A percentile compares a stretch with the other conserved stretches of the same genome.
Conservation (phyloP, 1,140 invertebrate genomes). For the Drepana arcuata region DNA sequence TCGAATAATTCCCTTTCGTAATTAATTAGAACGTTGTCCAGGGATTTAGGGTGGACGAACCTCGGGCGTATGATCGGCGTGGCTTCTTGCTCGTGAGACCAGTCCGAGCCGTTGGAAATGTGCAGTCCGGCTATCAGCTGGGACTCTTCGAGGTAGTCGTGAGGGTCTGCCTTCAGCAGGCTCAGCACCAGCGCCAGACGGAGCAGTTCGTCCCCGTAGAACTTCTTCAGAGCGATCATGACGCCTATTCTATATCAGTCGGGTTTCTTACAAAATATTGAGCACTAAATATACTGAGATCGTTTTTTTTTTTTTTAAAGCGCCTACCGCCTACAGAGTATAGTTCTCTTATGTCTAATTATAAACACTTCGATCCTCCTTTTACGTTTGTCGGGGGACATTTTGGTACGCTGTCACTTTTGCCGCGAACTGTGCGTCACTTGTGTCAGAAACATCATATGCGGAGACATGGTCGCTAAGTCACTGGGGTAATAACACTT, state of each 20-base stretch:
- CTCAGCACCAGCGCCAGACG: conserved; percentile 85
- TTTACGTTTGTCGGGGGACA: conserved; percentile 61
- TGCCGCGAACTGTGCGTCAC: conserved; percentile 11
- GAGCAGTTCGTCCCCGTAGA: conserved; percentile 84
- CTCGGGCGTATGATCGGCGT: conserved; percentile 72
- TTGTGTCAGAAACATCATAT: too few relatives aligned
- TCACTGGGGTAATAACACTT: too few relatives aligned
- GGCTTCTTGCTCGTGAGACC: conserved; percentile 73
- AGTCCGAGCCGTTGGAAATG: conserved; percentile 77
- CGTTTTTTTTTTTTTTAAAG: conserved; percentile 22
- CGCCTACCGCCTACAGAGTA: conserved; percentile 20
- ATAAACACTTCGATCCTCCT: conserved; percentile 26
- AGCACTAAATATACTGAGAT: conserved; percentile 66
- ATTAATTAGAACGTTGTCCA: conserved; percentile 80
- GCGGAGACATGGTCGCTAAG: too few relatives aligned
- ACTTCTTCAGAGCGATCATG: conserved; percentile 84
- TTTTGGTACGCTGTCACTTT: conserved; percentile 46
- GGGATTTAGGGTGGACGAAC: conserved; percentile 80
- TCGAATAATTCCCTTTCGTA: conserved; percentile 83
- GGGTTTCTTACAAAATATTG: conserved; percentile 26
- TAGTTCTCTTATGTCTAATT: conserved; percentile 35
- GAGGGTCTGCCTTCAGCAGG: conserved; percentile 81
- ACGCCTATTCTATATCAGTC: too few relatives aligned
- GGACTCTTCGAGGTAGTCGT: conserved; percentile 74
- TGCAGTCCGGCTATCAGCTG: conserved; percentile 69